Evolutionary conservation across 1,140 invertebrate species (phyloP).

Genomic region (Geopemphigus sp.): DNA sequence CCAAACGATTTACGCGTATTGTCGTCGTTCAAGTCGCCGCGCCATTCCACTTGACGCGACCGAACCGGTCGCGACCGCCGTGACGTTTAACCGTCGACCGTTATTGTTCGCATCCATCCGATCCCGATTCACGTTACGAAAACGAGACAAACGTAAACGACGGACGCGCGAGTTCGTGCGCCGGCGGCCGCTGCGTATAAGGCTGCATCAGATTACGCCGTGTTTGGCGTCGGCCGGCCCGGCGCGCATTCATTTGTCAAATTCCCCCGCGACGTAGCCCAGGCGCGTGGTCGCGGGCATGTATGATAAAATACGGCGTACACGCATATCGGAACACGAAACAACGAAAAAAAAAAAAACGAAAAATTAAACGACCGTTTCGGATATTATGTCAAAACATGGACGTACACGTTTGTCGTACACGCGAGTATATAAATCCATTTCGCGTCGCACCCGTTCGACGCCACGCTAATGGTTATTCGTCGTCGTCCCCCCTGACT

Average conservation of each 20-base stretch:
- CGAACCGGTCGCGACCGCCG: no score
- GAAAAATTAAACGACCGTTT: slow-evolving; percentile 13
- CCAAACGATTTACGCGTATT: no score
- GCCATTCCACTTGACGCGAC: no score
- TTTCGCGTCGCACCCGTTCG: slow-evolving; percentile 20
- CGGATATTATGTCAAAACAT: slow-evolving; percentile 44
- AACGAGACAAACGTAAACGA: no score
- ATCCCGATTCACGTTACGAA: no score
- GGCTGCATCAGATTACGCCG: slow-evolving; percentile 49
- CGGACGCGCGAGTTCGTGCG: not conserved
- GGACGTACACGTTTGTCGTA: no score
- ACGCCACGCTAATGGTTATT: slow-evolving; percentile 45
- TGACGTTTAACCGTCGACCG: no score
- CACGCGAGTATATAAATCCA: not conserved
- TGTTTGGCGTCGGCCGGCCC: slow-evolving; percentile 21
- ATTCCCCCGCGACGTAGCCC: slow-evolving; percentile 15
- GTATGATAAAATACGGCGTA: not conserved
- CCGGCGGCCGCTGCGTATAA: no score
- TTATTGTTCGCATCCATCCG: no score
- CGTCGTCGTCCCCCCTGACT: no score
- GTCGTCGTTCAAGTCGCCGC: no score
- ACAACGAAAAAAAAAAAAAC: not conserved
- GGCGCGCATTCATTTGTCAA: slow-evolving; percentile 37
- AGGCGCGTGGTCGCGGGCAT: not conserved
- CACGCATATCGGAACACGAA: not conserved